Base-by-base conservation (phyloP, 2,888 invertebrate species). In the Cephus rjabovi region DNA sequence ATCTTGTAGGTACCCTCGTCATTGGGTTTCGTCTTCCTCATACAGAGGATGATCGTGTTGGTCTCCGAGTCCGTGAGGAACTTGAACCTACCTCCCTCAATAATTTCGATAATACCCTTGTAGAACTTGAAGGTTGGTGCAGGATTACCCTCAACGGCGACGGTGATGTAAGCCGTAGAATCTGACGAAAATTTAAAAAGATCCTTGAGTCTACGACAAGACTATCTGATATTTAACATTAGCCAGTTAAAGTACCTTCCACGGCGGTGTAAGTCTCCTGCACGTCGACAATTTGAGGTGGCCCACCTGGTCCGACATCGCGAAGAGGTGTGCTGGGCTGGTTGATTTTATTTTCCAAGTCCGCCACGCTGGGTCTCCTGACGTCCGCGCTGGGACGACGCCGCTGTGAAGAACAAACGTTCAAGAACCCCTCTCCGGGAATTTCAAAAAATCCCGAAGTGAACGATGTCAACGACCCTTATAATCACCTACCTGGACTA, bases 1-100 rank as follows among this genome's bases (percentile, higher is more conserved):
- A 98, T 94, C 91, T 96, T 97, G 93, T 98, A 99, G 93, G 96
- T 97, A 77, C 98, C 98, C 93, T 99, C 99, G 95, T 99, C 99
- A 89, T 97, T 97, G 74, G 98, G 97, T 90, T 98, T 98, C 84
- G 98, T 95, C 93, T 99, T 99, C 87, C 97, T 95, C 93, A 99
- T 98, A 91, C 98, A 98, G 81, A 99, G 94, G 70, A 98, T 98
- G 86, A 99, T 96, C 79, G 96, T 95, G 90, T 97, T 98, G 80
- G 96, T 96, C 87, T 98, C 97, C 75, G 98, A 97, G 92, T 99
- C 99, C 69, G 99, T 98, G 87, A 97, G 93, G 91, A 97, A 97
- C 92, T 98, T 98, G 93, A 98, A 98, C 81, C 98, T 95, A 84
- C 99, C 99, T 85, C 98, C 98, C 92, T 98, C 98, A 89, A 98